phyloP scores from a whole-genome alignment of 2,113 vertebrate species.

The Podocnemis expansa region DNA sequence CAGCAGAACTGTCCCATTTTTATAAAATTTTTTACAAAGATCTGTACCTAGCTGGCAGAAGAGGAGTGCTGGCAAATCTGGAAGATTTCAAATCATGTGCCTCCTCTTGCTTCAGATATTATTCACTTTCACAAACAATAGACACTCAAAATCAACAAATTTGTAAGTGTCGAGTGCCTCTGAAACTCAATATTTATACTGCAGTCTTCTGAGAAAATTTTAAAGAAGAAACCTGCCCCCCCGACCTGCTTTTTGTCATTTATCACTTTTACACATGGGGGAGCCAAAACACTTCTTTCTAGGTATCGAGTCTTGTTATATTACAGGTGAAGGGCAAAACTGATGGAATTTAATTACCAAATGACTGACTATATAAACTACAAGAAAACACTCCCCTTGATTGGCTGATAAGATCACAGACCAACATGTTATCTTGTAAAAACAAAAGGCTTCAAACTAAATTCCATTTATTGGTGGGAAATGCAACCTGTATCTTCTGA shows the following conservation, averaged over 20 bases:
- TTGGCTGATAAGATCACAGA: neutral
- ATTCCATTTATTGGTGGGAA: neutral
- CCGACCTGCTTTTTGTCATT: neutral
- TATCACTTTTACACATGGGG: neutral
- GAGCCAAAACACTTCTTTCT: neutral
- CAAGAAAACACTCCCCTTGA: constrained; percentile 27
- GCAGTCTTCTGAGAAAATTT: neutral
- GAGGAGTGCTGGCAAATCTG: neutral
- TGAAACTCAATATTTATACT: neutral
- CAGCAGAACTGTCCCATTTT: neutral
- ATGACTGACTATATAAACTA: neutral
- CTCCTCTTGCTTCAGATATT: neutral
- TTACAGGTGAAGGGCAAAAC: neutral
- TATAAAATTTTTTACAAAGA: neutral
- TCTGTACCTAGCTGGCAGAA: neutral
- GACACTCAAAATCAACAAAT: neutral
- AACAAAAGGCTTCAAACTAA: neutral
- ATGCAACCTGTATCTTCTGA: neutral
- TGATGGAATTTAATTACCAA: neutral
- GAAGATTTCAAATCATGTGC: neutral
- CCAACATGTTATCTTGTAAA: constrained; percentile 7
- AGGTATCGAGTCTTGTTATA: neutral
- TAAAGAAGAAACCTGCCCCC: neutral
- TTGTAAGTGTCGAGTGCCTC: neutral
- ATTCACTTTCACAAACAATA: neutral